phyloP scores from a whole-genome alignment of 2,113 vertebrate species.

The Parus major region DNA sequence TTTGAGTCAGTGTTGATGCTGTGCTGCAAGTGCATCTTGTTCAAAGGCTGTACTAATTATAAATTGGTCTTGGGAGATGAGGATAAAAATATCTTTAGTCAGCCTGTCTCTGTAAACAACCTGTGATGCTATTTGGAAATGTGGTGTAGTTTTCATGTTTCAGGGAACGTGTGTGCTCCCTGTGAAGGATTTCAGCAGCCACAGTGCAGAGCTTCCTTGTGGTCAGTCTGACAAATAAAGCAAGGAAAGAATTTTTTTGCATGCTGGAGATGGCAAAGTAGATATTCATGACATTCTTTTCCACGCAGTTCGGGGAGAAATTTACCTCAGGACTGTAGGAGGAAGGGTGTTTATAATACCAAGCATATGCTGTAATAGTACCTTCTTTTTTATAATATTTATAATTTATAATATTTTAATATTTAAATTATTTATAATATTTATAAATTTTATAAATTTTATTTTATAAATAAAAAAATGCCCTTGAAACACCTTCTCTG shows the following conservation, averaged over 20 bases:
- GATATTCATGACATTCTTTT: neutral
- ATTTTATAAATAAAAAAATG: neutral
- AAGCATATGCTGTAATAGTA: neutral
- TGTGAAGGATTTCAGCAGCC: neutral
- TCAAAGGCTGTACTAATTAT: conserved; percentile 55
- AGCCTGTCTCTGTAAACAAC: conserved; percentile 44
- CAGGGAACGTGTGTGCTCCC: neutral
- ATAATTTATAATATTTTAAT: no score
- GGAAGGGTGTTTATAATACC: neutral
- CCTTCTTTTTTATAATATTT: neutral
- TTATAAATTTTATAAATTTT: no score
- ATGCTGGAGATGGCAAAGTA: neutral
- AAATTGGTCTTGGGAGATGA: conserved; percentile 37
- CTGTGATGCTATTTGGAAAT: conserved; percentile 32
- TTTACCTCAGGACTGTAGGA: neutral
- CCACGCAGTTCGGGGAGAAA: neutral
- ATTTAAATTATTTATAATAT: no score
- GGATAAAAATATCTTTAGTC: conserved; percentile 44
- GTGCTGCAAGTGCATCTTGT: neutral
- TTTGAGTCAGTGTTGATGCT: neutral
- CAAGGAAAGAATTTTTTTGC: neutral
- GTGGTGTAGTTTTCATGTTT: neutral
- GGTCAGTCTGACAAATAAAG: neutral
- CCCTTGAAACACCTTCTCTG: neutral
- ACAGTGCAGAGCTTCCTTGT: neutral